Evolutionary conservation across 2,888 invertebrate species (phyloP).

Genomic region (Ischnus inquisitorius): DNA sequence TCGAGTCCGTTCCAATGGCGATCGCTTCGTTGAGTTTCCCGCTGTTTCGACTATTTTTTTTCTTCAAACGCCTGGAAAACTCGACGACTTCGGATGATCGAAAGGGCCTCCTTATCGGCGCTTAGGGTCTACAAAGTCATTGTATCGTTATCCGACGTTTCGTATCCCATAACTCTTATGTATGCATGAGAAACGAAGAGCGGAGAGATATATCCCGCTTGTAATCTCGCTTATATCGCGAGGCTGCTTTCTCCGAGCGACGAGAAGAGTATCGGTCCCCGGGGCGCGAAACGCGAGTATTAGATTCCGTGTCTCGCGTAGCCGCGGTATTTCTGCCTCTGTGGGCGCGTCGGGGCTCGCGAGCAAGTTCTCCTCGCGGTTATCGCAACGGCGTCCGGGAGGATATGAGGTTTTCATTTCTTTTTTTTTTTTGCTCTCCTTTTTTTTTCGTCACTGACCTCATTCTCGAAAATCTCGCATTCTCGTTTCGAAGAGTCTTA

Average conservation of each 20-base stretch:
- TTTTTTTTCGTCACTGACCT: constrained; percentile 17
- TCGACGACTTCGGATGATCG: neutral
- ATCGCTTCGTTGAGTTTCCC: neutral
- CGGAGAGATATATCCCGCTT: constrained; percentile 23
- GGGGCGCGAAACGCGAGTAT: constrained; percentile 45
- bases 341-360: constrained; percentile 19
- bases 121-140: neutral
- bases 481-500: neutral
- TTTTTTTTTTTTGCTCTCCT: neutral
- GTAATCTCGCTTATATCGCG: constrained; percentile 33
- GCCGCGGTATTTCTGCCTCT: constrained; percentile 29
- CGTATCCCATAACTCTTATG: constrained; percentile 19
- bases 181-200: neutral
- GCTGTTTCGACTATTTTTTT: neutral
- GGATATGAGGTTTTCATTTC: constrained; percentile 2
- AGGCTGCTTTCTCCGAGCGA: neutral
- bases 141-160: constrained; percentile 35
- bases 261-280: constrained; percentile 6
- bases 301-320: constrained; percentile 44
- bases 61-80: neutral
- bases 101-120: neutral
- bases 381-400: constrained; percentile 24
- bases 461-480: constrained; percentile 39
- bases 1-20: neutral
- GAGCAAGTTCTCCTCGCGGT: constrained; percentile 21